These are phyloP conservation scores for Leucania comma DNA, from an alignment of 2,888 invertebrate species.

Conservation along the genomic window DNA sequence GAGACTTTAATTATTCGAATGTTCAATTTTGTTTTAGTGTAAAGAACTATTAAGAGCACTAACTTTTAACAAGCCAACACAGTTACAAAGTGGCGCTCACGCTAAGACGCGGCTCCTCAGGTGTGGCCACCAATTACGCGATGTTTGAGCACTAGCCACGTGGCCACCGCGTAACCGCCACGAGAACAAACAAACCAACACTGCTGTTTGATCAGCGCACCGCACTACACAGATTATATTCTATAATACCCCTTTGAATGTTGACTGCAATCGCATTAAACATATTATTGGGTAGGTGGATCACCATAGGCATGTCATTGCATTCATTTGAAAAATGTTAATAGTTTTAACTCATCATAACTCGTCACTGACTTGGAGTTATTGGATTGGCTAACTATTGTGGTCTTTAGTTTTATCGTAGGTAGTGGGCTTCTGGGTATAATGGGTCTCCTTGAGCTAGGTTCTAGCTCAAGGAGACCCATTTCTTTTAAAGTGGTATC, in stretches of 20 bases:
- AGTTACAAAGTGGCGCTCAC: slow-evolving; percentile 1
- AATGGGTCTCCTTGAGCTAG: too few relatives aligned
- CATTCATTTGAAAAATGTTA: not conserved
- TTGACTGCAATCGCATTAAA: not conserved
- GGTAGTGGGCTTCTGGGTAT: too few relatives aligned
- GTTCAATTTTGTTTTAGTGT: not conserved
- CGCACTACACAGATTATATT: slow-evolving; percentile 19
- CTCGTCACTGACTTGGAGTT: too few relatives aligned
- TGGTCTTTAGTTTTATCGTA: not conserved
- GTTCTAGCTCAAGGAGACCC: too few relatives aligned
- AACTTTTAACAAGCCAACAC: not conserved
- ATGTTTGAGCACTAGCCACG: slow-evolving; percentile 30
- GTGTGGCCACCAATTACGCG: slow-evolving; percentile 62
- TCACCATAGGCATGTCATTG: not conserved
- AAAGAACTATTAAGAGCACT: not conserved
- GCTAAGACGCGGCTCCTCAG: slow-evolving; percentile 41
- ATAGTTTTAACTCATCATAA: not conserved
- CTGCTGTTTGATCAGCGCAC: slow-evolving; percentile 37
- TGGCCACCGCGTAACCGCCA: not conserved
- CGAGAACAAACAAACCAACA: slow-evolving; percentile 45
- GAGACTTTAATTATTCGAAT: not conserved
- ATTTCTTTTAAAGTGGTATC: too few relatives aligned
- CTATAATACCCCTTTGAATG: not conserved
- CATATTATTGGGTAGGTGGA: not conserved
- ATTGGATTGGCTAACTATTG: too few relatives aligned